Conservation (phyloP, 2,797 vertebrate genomes). For the Antrozous pallidus region DNA sequence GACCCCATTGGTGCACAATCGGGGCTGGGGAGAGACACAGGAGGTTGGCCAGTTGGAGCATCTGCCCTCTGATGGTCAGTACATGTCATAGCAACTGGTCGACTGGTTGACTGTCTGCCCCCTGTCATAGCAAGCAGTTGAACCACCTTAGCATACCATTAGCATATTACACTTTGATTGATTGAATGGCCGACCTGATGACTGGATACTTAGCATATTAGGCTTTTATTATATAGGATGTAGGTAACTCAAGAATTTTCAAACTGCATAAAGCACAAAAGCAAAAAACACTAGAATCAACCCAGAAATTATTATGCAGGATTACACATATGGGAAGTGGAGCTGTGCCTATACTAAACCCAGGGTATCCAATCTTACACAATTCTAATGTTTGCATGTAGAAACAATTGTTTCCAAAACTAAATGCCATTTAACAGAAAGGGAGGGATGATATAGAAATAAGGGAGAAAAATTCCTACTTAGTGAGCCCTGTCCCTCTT, state of each 20-base stretch:
- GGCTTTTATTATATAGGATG: neutral
- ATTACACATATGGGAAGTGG: neutral
- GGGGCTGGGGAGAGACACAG: no score
- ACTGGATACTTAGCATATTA: no score
- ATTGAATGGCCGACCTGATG: no score
- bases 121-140: no score
- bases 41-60: no score
- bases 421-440: neutral
- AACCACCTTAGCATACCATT: no score
- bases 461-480: neutral
- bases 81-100: no score
- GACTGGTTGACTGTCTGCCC: no score
- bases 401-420: neutral
- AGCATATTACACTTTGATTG: no score
- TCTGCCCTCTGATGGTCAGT: no score
- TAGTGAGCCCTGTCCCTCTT: neutral
- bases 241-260: slow-evolving; percentile 4
- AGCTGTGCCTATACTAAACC: neutral
- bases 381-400: neutral
- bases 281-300: neutral
- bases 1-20: no score
- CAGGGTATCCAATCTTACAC: neutral
- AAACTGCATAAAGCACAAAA: neutral
- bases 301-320: neutral
- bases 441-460: neutral